Conservation (phyloP, 92 coral and sea anemone genomes). For the Heliopora coerulea region DNA sequence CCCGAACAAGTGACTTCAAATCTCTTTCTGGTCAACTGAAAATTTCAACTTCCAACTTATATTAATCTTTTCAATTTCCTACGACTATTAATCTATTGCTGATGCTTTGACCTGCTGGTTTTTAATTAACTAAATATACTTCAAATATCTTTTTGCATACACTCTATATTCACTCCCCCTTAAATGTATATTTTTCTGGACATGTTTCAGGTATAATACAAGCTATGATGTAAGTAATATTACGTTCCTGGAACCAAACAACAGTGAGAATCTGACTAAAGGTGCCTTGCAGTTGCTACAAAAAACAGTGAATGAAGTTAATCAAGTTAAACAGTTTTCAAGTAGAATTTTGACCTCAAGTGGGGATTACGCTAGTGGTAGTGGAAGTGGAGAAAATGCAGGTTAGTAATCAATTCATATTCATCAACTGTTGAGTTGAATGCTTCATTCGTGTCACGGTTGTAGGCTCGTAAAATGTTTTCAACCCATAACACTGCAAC, state of each 20-base stretch:
- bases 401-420: background rate
- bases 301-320: background rate
- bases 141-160: background rate
- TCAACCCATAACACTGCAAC: no score
- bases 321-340: background rate
- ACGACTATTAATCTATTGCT: no score
- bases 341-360: background rate
- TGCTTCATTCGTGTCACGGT: no score
- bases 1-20: no score
- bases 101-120: no score
- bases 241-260: background rate
- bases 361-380: slow-evolving; percentile 30
- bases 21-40: no score
- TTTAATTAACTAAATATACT: no score
- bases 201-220: background rate
- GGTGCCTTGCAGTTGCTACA: slow-evolving; percentile 22
- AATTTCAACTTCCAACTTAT: no score
- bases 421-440: no score
- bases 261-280: background rate
- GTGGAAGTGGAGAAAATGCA: slow-evolving; percentile 62
- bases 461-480: no score
- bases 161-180: background rate
- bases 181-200: background rate
- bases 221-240: background rate
- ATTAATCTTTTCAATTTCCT: no score